These are phyloP conservation scores for Charina bottae DNA, from an alignment of 2,113 vertebrate species.

Conservation along the genomic window DNA sequence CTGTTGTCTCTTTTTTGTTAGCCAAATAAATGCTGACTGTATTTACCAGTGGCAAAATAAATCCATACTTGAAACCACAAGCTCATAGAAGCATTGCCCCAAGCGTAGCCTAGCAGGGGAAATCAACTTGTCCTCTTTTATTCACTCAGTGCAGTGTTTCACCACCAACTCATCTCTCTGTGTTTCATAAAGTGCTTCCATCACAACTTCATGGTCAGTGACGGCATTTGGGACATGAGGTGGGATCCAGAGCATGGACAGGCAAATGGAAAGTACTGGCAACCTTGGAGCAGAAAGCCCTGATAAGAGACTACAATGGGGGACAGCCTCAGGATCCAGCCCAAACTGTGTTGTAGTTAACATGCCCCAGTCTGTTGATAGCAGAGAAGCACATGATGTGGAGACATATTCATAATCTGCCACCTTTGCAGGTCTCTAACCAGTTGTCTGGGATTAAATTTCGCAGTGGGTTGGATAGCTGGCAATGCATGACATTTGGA, in stretches of 20 bases:
- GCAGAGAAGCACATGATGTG: not conserved
- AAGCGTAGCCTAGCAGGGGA: too few species aligned
- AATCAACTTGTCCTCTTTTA: too few species aligned
- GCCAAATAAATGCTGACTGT: not conserved
- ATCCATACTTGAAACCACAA: not conserved
- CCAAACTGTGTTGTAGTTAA: not conserved
- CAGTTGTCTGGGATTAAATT: not conserved
- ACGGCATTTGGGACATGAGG: too few species aligned
- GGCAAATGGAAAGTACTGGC: too few species aligned
- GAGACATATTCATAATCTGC: not conserved
- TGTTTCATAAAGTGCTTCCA: too few species aligned
- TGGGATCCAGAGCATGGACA: not conserved
- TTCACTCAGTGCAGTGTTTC: too few species aligned
- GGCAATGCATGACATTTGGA: not conserved
- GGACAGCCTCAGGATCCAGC: too few species aligned
- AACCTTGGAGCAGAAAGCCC: too few species aligned
- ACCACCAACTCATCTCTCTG: too few species aligned
- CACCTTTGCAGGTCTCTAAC: not conserved
- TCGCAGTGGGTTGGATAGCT: not conserved
- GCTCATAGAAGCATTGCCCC: too few species aligned
- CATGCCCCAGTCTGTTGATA: not conserved
- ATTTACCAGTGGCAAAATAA: not conserved
- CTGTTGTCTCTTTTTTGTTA: not conserved
- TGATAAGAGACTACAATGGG: too few species aligned
- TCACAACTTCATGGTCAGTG: too few species aligned